These are phyloP conservation scores for Bufo bufo DNA, from an alignment of 2,113 vertebrate genomes.

Conservation along the genomic window DNA sequence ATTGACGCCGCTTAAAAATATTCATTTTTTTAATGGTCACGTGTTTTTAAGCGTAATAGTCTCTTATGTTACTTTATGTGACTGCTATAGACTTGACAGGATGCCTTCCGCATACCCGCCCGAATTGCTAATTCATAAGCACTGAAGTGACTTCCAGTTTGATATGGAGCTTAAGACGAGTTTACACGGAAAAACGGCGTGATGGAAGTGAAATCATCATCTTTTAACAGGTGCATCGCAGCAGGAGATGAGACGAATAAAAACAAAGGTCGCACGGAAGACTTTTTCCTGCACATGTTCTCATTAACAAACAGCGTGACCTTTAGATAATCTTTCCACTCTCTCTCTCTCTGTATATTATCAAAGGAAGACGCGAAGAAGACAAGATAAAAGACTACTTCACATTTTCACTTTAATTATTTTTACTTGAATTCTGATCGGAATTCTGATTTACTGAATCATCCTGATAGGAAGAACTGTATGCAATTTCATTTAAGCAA, in stretches of 20 bases:
- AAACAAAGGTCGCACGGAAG: slow-evolving; percentile 43
- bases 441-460: slow-evolving; percentile 9
- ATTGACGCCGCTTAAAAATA: too few relatives aligned
- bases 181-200: slow-evolving; percentile 20
- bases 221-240: slow-evolving; percentile 47
- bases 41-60: too few relatives aligned
- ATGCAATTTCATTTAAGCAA: neutral
- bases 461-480: slow-evolving; percentile 8
- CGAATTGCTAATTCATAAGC: slow-evolving; percentile 47
- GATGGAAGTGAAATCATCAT: slow-evolving; percentile 34
- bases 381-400: slow-evolving; percentile 28
- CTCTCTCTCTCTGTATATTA: slow-evolving; percentile 16
- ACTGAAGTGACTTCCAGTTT: slow-evolving; percentile 23
- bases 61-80: neutral
- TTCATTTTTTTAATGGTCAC: too few relatives aligned
- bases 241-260: slow-evolving; percentile 30
- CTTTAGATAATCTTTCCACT: slow-evolving; percentile 44
- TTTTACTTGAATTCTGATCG: slow-evolving; percentile 21
- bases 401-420: slow-evolving; percentile 35
- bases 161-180: neutral
- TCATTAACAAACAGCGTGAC: slow-evolving; percentile 47
- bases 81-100: slow-evolving; percentile 7
- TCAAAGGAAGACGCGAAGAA: slow-evolving; percentile 24
- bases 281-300: slow-evolving; percentile 33
- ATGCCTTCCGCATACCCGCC: neutral